Evolutionary conservation across 2,113 vertebrate species (phyloP).

Genomic region (Cyprinus carpio): DNA sequence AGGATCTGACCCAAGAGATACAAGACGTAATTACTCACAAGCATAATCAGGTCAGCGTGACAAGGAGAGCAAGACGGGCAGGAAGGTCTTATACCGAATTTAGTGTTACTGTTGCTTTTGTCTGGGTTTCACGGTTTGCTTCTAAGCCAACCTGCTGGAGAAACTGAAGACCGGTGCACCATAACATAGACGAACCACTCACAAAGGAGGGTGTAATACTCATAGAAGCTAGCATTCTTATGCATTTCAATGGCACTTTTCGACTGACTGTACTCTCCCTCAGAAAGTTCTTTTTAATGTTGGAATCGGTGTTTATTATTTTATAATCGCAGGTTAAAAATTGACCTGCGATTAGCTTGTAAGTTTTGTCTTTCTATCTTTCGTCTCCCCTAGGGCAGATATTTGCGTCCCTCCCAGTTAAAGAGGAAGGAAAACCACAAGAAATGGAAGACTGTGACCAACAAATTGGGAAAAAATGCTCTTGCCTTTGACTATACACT

Average conservation of each 20-base stretch:
- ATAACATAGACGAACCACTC: not conserved
- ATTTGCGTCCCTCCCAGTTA: not conserved
- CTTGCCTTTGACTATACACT: not conserved
- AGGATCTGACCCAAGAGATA: not conserved
- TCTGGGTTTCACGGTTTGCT: not conserved
- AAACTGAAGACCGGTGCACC: not conserved
- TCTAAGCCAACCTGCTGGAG: not conserved
- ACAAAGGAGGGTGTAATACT: not conserved
- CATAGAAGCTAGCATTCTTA: not conserved
- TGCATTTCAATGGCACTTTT: not conserved
- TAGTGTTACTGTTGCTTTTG: not conserved
- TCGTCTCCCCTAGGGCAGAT: slow-evolving; percentile 2
- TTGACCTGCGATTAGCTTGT: not conserved
- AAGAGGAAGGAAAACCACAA: not conserved
- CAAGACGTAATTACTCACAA: not conserved
- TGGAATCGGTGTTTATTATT: not conserved
- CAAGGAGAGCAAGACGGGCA: not conserved
- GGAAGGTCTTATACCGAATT: not conserved
- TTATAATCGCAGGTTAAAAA: not conserved
- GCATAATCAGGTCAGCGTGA: not conserved
- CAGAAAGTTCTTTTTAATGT: not conserved
- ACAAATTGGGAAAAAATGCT: not conserved
- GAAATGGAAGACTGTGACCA: not conserved
- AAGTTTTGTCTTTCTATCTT: not conserved
- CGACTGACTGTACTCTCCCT: not conserved